Base-by-base conservation (phyloP, 2,797 vertebrate species). In the Tachyglossus aculeatus region DNA sequence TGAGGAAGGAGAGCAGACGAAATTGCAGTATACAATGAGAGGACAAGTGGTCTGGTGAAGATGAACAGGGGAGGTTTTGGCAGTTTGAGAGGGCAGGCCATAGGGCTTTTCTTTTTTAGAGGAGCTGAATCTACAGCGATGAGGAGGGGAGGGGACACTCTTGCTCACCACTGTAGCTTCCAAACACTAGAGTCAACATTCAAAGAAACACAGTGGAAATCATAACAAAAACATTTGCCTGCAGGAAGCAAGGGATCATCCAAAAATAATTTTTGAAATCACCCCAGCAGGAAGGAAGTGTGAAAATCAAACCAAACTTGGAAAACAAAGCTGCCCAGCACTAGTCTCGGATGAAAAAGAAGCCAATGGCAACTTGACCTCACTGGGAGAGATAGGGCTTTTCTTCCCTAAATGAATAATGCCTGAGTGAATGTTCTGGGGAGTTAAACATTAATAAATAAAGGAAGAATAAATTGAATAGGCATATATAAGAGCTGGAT, bases 191-290 rank as follows among this genome's bases (percentile, higher is more conserved):
- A 86, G 77, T 78, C 75, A 67, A n/a, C 68, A 65, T 73, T 64
- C 64, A 59, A 62, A 36, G 24, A 14, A 6, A 48, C 24, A 19
- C 73, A 77, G 79, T 78, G 70, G 53, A 37, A 78, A 76, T 48
- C 65, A 0, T 45, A 61, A 71, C 29, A 85, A 58, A 58, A 83
- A 55, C 85, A 78, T 78, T 80, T 71, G 57, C 67, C 53, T 18
- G 48, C 65, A 66, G 45, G 56, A 77, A 82, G 78, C 71, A 70
- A 64, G 71, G 45, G 78, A 66, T 57, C 53, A 71, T 75, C 48
- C 40, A 50, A 56, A 55, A 61, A 55, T 63, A 83, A 63, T 47
- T 80, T 71, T 2, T 33, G 37, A 48, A 74, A 83, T 80, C 14
- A 2, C 40, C 55, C 56, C 33, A 12, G 16, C 25, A 29, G 45